These are phyloP conservation scores for Drosophila busckii DNA, from an alignment of 1,140 invertebrate genomes.

Conservation along the genomic window DNA sequence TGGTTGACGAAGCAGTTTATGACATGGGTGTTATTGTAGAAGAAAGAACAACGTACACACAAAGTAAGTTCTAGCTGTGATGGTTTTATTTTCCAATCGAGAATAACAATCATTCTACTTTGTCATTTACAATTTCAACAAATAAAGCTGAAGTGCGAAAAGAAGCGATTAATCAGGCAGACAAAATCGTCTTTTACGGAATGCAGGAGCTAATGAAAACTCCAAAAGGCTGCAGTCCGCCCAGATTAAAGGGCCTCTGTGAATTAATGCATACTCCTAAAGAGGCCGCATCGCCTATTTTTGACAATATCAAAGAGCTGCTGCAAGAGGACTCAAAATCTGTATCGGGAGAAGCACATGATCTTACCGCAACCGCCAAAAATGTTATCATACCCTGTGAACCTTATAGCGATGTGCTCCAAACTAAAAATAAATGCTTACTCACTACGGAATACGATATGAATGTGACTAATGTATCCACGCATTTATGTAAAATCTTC, in stretches of 20 bases:
- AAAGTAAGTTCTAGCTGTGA: slow-evolving; percentile 19
- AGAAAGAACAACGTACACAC: slow-evolving; percentile 17
- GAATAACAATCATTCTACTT: no score
- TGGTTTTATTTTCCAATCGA: no score
- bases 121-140: slow-evolving; percentile 1
- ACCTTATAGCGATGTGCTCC: slow-evolving; percentile 54
- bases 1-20: slow-evolving; percentile 48
- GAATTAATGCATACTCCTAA: slow-evolving; percentile 59
- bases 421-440: slow-evolving; percentile 15
- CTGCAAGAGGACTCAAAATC: slow-evolving; percentile 26
- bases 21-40: slow-evolving; percentile 61
- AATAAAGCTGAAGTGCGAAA: slow-evolving; percentile 9
- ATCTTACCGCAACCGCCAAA: slow-evolving; percentile 56
- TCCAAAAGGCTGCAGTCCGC: slow-evolving; percentile 60
- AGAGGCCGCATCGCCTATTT: slow-evolving; percentile 41
- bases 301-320: slow-evolving; percentile 54
- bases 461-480: slow-evolving; percentile 34
- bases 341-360: slow-evolving; percentile 13
- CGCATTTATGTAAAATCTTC: slow-evolving; percentile 58
- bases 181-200: slow-evolving; percentile 52
- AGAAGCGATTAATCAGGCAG: slow-evolving; percentile 21
- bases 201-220: slow-evolving; percentile 52
- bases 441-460: slow-evolving; percentile 58
- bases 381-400: slow-evolving; percentile 67
- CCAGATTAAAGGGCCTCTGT: slow-evolving; percentile 50